A percentile compares a stretch with the other conserved stretches of the same genome.
These are phyloP conservation scores for Origma solitaria DNA, from an alignment of 2,113 vertebrate species.

Conservation along the genomic window DNA sequence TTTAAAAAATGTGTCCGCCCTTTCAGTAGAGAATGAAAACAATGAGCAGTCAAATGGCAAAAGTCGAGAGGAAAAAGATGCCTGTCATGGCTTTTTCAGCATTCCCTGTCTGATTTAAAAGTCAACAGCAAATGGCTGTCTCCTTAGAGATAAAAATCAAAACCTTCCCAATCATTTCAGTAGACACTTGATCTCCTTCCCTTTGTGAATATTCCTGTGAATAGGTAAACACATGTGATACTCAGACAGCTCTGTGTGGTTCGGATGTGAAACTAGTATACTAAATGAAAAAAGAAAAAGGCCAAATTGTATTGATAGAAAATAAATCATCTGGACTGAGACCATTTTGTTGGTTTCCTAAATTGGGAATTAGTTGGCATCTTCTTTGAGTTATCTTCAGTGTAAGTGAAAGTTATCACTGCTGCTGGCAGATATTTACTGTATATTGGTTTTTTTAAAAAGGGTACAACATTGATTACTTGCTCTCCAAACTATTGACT, in stretches of 20 bases:
- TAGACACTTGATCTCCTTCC: background rate
- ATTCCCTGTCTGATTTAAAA: background rate
- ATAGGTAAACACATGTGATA: background rate
- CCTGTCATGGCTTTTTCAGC: background rate
- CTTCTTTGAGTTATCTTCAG: constrained; percentile 20
- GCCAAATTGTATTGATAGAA: background rate
- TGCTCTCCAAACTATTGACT: constrained; percentile 11
- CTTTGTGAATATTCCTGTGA: background rate
- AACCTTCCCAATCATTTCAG: background rate
- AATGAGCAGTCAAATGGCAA: background rate
- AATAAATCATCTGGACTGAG: background rate
- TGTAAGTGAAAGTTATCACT: background rate
- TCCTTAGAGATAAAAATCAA: constrained; percentile 1
- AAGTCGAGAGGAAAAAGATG: background rate
- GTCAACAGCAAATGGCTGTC: background rate
- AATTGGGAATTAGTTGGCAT: background rate
- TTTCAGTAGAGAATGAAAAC: constrained; percentile 1
- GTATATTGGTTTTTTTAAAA: constrained; percentile 68
- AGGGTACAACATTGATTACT: constrained; percentile 50
- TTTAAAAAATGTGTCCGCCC: background rate
- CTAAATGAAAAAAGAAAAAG: background rate
- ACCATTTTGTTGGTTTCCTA: background rate
- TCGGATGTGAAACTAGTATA: background rate
- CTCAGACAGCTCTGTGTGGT: background rate
- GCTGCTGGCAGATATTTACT: constrained; percentile 37